Conservation (phyloP, 2,113 vertebrate genomes). For the Peromyscus leucopus region DNA sequence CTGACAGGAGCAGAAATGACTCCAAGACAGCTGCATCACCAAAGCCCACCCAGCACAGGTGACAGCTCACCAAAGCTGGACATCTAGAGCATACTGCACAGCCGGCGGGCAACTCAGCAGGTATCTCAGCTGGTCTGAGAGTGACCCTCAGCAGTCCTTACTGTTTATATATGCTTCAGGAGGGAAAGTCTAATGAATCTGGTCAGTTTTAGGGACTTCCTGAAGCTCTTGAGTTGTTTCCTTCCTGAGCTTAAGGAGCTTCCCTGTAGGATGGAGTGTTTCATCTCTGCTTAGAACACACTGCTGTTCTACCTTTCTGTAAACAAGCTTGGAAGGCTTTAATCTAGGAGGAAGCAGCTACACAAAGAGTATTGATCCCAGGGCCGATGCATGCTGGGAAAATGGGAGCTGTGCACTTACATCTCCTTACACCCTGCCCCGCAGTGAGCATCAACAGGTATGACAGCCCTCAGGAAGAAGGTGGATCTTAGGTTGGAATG, state of each 20-base stretch:
- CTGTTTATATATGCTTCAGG: background rate
- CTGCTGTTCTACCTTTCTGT: background rate
- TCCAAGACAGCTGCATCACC: background rate
- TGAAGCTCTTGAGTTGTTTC: background rate
- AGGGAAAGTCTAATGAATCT: background rate
- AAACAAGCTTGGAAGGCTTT: background rate
- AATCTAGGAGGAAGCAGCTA: background rate
- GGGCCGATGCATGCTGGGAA: background rate
- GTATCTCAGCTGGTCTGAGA: background rate
- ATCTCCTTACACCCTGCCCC: background rate
- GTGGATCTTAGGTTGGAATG: constrained; percentile 33
- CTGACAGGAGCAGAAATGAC: background rate
- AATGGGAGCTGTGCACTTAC: background rate
- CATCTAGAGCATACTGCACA: background rate
- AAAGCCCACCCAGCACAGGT: background rate
- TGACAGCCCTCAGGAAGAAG: background rate
- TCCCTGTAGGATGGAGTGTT: background rate
- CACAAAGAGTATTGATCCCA: background rate
- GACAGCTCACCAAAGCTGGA: background rate
- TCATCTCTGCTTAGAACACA: background rate
- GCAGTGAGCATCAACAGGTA: background rate
- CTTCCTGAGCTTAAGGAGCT: background rate
- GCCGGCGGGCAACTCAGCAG: background rate
- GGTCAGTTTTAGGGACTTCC: background rate
- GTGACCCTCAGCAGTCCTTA: background rate